Base-by-base conservation (phyloP, 2,113 vertebrate species). In the Melanostigma gelatinosum region DNA sequence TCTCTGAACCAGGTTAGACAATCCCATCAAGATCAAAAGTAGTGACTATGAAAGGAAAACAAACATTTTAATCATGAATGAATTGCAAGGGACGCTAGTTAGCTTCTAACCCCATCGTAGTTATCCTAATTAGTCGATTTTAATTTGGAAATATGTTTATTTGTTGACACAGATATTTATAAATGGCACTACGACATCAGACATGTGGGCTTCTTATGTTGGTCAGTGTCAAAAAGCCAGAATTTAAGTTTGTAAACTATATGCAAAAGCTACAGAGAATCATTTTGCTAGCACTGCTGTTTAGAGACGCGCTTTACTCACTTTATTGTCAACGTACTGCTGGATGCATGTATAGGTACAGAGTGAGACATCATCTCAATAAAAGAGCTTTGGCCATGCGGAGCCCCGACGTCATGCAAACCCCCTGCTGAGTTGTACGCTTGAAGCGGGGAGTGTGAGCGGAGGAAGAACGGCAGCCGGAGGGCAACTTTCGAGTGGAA, bases 381-480 rank as follows among this genome's bases (percentile, higher is more conserved):
- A 80, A 7, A 84, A 20, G 2, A 90, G 46, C 92, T 92, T 36
- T 20, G 87, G 0, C 34, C 70, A 34, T 50, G 69, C 79, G 68
- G 80, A 65, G 79, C 40, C 12, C 0, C 10, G 63, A 93, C 89
- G 86, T 91, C 71, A 87, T 16, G 18, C 78, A 55, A 62, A 85
- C 82, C 79, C 88, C 85, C 88, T 65, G 84, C 83, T 88, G 90
- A 79, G 84, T 68, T 85, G 24, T 82, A 67, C 61, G 84, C 81
- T 80, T 72, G 62, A 27, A 87, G 78, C 72, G 67, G 62, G 83
- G 82, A 79, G 85, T 57, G 75, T 77, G 73, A 65, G 80, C 64
- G 82, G 71, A 75, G 75, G 75, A 77, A 82, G 83, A 46, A 80
- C 76, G 71, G 66, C 76, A 80, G 70, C 57, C 54, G 0, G 52